Percentiles rank a stretch among this genome's conserved stretches.
These are phyloP conservation scores for Drosophila mayaguana DNA, from an alignment of 2,888 invertebrate species.

Conservation along the genomic window DNA sequence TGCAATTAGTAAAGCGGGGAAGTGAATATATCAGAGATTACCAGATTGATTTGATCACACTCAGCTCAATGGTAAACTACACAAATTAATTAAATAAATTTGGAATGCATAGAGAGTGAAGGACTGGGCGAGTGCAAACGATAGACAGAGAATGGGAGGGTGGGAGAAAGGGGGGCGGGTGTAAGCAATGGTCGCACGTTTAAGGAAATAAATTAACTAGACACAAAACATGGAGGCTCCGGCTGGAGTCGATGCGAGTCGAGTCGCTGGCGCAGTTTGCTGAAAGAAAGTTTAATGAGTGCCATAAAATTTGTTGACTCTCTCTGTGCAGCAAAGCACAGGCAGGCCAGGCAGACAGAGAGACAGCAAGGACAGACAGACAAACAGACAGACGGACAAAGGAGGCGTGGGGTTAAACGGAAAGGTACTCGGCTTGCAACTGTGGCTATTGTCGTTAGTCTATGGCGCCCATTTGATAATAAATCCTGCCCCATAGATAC, in stretches of 20 bases:
- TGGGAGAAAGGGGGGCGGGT: not conserved
- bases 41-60: constrained; percentile 62
- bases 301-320: constrained; percentile 79
- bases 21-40: not conserved
- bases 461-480: constrained; percentile 79
- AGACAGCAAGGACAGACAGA: not conserved
- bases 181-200: constrained; percentile 30
- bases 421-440: constrained; percentile 37
- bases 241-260: constrained; percentile 26
- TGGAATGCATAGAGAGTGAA: constrained; percentile 6
- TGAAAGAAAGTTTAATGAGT: constrained; percentile 80
- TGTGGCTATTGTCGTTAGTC: constrained; percentile 73
- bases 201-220: constrained; percentile 55
- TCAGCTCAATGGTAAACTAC: constrained; percentile 44
- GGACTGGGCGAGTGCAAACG: no score
- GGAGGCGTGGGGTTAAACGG: not conserved
- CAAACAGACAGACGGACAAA: not conserved
- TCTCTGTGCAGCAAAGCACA: constrained; percentile 49
- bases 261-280: constrained; percentile 56
- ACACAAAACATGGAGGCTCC: constrained; percentile 14
- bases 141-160: not conserved
- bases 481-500: constrained; percentile 63
- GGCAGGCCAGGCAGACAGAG: constrained; percentile 7
- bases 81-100: constrained; percentile 72
- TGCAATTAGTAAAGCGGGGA: constrained; percentile 3